Conservation (phyloP, 2,113 vertebrate genomes). For the Cichladusa arquata region DNA sequence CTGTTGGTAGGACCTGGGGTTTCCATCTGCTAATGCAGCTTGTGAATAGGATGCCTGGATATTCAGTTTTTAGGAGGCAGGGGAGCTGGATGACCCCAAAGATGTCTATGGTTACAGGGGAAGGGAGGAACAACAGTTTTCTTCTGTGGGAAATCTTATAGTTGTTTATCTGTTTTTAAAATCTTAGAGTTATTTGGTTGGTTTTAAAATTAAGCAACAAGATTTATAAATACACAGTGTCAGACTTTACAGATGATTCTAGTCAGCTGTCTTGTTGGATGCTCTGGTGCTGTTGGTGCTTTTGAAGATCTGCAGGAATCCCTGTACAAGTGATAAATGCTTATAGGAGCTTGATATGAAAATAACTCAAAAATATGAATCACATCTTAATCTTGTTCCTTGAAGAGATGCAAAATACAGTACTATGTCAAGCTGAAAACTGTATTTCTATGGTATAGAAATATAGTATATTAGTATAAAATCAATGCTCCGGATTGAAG, state of each 20-base stretch:
- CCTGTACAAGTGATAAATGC: neutral
- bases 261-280: neutral
- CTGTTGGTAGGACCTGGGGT: neutral
- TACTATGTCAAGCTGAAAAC: neutral
- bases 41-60: neutral
- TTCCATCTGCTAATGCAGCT: neutral
- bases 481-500: neutral
- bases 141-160: neutral
- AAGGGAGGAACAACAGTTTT: neutral
- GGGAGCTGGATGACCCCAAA: neutral
- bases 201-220: neutral
- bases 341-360: neutral
- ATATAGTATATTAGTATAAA: neutral
- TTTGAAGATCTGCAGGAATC: neutral
- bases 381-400: neutral
- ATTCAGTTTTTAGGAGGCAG: neutral
- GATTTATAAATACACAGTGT: neutral
- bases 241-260: neutral
- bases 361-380: neutral
- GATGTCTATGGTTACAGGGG: rapidly evolving
- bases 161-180: neutral
- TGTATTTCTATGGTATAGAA: neutral
- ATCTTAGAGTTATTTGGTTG: neutral
- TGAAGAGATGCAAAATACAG: neutral
- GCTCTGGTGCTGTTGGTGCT: neutral